These are phyloP conservation scores for Echinarachnius parma DNA, from an alignment of 53 echinoderm and acorn worm species.

Conservation along the genomic window DNA sequence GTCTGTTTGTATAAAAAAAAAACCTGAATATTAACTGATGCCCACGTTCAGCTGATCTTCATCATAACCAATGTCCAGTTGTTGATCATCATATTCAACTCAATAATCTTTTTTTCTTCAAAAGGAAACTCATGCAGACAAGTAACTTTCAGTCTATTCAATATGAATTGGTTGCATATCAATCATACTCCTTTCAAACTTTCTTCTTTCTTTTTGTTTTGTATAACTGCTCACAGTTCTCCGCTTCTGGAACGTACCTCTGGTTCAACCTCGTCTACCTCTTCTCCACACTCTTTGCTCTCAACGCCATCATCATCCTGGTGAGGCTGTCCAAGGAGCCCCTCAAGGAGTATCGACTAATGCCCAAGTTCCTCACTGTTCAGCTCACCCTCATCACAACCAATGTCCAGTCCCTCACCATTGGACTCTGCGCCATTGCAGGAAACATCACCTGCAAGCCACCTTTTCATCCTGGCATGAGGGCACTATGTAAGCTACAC, in stretches of 20 bases:
- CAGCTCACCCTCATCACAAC: slow-evolving; percentile 81
- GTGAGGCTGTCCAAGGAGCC: slow-evolving; percentile 70
- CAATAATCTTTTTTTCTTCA: too few species aligned
- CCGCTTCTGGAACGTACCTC: slow-evolving; percentile 61
- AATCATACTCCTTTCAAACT: too few species aligned
- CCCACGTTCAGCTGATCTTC: too few species aligned
- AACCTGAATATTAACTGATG: too few species aligned
- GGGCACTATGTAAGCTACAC: slow-evolving; percentile 78
- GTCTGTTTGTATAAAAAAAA: too few species aligned
- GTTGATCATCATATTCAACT: too few species aligned
- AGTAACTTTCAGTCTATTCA: too few species aligned
- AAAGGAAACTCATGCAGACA: too few species aligned
- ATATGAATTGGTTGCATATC: too few species aligned
- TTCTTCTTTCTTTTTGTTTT: not conserved
- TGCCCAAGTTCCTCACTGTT: slow-evolving; percentile 91
- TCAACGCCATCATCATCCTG: slow-evolving; percentile 80
- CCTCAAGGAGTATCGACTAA: slow-evolving; percentile 72
- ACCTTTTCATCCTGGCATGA: slow-evolving; percentile 63
- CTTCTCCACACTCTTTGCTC: slow-evolving; percentile 74
- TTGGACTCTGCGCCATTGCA: slow-evolving; percentile 55
- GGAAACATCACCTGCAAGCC: slow-evolving; percentile 70
- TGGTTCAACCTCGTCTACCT: slow-evolving; percentile 69
- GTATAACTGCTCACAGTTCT: slow-evolving; percentile 46
- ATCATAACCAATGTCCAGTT: too few species aligned
- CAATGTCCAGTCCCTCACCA: slow-evolving; percentile 69